Percentiles rank a stretch among this genome's conserved stretches.
These are phyloP conservation scores for Pristis pectinata DNA, from an alignment of 2,797 vertebrate species.

Conservation along the genomic window DNA sequence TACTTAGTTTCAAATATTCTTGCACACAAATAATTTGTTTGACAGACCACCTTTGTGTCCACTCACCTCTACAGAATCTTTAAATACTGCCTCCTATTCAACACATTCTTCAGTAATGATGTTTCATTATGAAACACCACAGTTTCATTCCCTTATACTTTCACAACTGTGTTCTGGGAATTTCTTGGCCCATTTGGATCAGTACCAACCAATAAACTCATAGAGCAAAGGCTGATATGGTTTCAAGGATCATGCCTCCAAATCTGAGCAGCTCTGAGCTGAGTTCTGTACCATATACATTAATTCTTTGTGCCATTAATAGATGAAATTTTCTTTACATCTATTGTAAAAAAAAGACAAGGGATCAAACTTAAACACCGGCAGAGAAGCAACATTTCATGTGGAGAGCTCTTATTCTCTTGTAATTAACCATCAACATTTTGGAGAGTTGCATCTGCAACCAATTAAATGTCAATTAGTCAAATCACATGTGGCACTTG, in stretches of 20 bases:
- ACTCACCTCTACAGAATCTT: not conserved
- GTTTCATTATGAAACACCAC: not conserved
- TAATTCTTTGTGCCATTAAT: not conserved
- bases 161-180: not conserved
- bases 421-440: slow-evolving; percentile 32
- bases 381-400: not conserved
- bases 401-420: not conserved
- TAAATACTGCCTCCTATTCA: not conserved
- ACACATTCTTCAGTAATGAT: not conserved
- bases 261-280: not conserved
- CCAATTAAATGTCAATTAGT: slow-evolving; percentile 1
- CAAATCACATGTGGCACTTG: not conserved
- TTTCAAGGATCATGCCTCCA: not conserved
- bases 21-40: not conserved
- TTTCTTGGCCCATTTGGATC: not conserved
- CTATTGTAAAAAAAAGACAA: not conserved
- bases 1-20: not conserved
- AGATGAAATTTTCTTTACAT: not conserved
- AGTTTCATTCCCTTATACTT: not conserved
- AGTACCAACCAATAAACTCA: not conserved
- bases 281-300: not conserved
- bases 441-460: slow-evolving; percentile 23
- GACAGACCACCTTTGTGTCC: not conserved
- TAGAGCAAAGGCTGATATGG: not conserved
- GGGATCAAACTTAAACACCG: not conserved